A percentile compares a stretch with the other conserved stretches of the same genome.
These are phyloP conservation scores for Poecile atricapillus DNA, from an alignment of 2,113 vertebrate genomes.

Conservation along the genomic window DNA sequence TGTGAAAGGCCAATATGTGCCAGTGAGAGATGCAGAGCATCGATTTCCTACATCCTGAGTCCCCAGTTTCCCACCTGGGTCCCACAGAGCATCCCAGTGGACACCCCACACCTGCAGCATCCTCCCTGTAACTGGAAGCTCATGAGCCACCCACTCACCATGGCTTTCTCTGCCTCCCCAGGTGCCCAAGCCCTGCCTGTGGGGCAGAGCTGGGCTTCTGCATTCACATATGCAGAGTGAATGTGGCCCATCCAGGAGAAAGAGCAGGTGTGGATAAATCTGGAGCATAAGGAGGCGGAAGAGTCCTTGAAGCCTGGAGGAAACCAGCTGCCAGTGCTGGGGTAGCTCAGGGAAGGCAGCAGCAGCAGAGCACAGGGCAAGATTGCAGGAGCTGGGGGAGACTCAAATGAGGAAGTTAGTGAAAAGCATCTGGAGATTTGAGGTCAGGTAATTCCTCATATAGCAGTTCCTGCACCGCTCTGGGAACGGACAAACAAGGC, in stretches of 20 bases:
- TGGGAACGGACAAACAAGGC: slow-evolving; percentile 18
- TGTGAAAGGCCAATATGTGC: neutral
- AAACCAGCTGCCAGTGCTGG: slow-evolving; percentile 12
- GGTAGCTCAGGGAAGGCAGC: neutral
- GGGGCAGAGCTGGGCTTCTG: neutral
- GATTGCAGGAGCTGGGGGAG: neutral
- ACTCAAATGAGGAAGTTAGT: neutral
- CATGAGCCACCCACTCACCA: rapidly evolving
- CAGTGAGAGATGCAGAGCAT: neutral
- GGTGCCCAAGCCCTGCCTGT: neutral
- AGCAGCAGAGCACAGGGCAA: neutral
- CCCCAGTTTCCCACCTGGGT: neutral
- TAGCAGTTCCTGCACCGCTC: slow-evolving; percentile 6
- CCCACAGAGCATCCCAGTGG: neutral
- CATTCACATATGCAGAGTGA: neutral
- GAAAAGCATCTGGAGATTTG: slow-evolving; percentile 24
- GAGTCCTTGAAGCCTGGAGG: neutral
- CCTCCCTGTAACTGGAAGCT: neutral
- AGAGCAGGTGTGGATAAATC: slow-evolving; percentile 2
- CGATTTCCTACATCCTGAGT: neutral
- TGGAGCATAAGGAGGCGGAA: neutral
- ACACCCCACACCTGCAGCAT: neutral
- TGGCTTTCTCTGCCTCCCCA: neutral
- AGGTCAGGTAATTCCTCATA: slow-evolving; percentile 64
- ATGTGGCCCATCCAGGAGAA: neutral